phyloP scores from a whole-genome alignment of 2,888 invertebrate species.

The Rhaphigaster nebulosa region DNA sequence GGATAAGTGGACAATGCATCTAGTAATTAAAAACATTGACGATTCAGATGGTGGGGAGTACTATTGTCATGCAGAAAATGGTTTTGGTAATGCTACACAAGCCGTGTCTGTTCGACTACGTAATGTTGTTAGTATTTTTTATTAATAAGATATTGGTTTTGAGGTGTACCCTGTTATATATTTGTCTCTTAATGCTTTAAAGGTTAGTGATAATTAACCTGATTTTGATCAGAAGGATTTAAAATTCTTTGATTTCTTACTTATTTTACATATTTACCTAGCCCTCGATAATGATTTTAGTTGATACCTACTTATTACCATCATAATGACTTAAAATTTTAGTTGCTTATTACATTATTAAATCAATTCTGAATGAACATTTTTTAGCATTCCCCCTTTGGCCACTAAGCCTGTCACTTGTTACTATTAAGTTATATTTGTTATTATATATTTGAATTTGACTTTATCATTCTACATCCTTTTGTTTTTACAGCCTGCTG shows the following conservation, averaged over 20 bases:
- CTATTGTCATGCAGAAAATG: slow-evolving; percentile 88
- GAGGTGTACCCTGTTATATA: not conserved
- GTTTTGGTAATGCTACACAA: slow-evolving; percentile 80
- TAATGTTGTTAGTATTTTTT: slow-evolving; percentile 69
- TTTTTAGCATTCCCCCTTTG: not conserved
- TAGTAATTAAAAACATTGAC: slow-evolving; percentile 80
- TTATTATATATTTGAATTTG: not conserved
- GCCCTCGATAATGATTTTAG: not conserved
- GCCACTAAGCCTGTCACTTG: not conserved
- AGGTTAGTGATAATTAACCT: not conserved
- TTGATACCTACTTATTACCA: not conserved
- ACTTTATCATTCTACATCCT: not conserved
- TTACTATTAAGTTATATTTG: not conserved
- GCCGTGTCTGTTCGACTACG: slow-evolving; percentile 82
- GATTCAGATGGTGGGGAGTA: slow-evolving; percentile 84
- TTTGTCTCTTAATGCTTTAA: not conserved
- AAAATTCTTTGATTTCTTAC: not conserved
- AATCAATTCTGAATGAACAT: not conserved
- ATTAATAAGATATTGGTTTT: not conserved
- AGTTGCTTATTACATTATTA: not conserved
- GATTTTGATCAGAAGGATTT: not conserved
- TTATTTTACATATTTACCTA: not conserved
- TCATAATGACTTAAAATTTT: no score
- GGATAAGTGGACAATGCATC: slow-evolving; percentile 80
- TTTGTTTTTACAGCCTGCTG: slow-evolving; percentile 69